A percentile compares a stretch with the other conserved stretches of the same genome.
Conservation (phyloP, 2,797 vertebrate species). For the Gymnodraco acuticeps region DNA sequence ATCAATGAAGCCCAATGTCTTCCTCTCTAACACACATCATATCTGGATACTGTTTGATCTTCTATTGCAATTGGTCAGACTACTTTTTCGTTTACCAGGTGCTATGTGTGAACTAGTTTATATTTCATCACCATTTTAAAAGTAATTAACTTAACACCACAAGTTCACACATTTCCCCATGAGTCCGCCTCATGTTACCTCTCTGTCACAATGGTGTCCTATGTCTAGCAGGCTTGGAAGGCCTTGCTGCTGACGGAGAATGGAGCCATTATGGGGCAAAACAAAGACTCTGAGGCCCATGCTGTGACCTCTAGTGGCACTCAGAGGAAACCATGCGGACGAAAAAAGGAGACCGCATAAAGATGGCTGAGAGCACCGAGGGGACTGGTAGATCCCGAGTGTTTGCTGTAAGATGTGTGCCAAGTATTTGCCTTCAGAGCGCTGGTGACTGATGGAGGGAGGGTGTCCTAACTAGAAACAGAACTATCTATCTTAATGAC, state of each 20-base stretch:
- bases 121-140: slow-evolving; percentile 40
- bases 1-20: neutral
- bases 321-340: slow-evolving; percentile 67
- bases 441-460: slow-evolving; percentile 55
- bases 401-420: slow-evolving; percentile 63
- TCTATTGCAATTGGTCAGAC: neutral
- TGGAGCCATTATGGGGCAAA: slow-evolving; percentile 81
- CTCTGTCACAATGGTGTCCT: slow-evolving; percentile 74
- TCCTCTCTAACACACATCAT: slow-evolving; percentile 1
- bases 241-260: slow-evolving; percentile 74
- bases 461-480: slow-evolving; percentile 44
- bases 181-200: slow-evolving; percentile 49
- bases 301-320: slow-evolving; percentile 82
- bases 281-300: slow-evolving; percentile 84
- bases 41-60: neutral
- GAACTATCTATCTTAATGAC: slow-evolving; percentile 50
- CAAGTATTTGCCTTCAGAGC: slow-evolving; percentile 55
- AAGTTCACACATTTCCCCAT: slow-evolving; percentile 26
- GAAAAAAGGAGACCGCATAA: slow-evolving; percentile 53
- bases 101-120: slow-evolving; percentile 17
- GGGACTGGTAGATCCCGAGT: slow-evolving; percentile 52
- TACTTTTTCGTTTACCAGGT: neutral
- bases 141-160: slow-evolving; percentile 30
- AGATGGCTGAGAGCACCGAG: slow-evolving; percentile 63
- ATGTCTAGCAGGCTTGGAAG: slow-evolving; percentile 69